Conservation (phyloP, 2,113 vertebrate genomes). For the Albula glossodonta region DNA sequence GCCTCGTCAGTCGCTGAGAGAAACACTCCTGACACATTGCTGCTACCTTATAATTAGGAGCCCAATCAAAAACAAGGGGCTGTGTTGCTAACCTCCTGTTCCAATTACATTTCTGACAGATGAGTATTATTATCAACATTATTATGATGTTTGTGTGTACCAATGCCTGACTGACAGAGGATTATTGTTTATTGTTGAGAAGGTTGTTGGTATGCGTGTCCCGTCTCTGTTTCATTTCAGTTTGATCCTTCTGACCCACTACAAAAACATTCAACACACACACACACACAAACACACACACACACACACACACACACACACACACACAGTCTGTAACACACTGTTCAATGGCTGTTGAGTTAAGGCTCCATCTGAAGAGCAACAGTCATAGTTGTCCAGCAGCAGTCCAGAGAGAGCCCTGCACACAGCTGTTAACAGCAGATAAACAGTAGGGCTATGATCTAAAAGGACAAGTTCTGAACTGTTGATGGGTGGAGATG, state of each 20-base stretch:
- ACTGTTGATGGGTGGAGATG: conserved; percentile 50
- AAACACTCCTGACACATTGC: conserved; percentile 55
- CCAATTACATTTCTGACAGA: conserved; percentile 46
- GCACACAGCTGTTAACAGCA: conserved; percentile 69
- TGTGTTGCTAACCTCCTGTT: conserved; percentile 45
- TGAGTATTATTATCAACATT: conserved; percentile 63
- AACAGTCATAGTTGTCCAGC: conserved; percentile 69
- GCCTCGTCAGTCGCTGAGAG: conserved; percentile 47
- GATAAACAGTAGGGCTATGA: conserved; percentile 54
- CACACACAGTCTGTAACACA: conserved; percentile 41
- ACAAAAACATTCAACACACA: background rate
- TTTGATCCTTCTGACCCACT: background rate
- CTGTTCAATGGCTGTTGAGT: conserved; percentile 55
- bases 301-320: conserved; percentile 4
- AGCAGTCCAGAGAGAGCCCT: conserved; percentile 70
- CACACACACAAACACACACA: background rate
- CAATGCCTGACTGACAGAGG: conserved; percentile 57
- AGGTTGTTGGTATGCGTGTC: conserved; percentile 23
- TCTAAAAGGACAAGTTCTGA: conserved; percentile 38
- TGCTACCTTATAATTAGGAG: conserved; percentile 54
- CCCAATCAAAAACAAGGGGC: conserved; percentile 43
- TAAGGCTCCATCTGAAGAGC: conserved; percentile 42
- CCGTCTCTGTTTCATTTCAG: conserved; percentile 34
- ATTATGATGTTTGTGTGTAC: conserved; percentile 53
- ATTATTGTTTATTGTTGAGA: conserved; percentile 30